Evolutionary conservation across 2,797 vertebrate species (phyloP).

Genomic region (Typhlichthys subterraneus): DNA sequence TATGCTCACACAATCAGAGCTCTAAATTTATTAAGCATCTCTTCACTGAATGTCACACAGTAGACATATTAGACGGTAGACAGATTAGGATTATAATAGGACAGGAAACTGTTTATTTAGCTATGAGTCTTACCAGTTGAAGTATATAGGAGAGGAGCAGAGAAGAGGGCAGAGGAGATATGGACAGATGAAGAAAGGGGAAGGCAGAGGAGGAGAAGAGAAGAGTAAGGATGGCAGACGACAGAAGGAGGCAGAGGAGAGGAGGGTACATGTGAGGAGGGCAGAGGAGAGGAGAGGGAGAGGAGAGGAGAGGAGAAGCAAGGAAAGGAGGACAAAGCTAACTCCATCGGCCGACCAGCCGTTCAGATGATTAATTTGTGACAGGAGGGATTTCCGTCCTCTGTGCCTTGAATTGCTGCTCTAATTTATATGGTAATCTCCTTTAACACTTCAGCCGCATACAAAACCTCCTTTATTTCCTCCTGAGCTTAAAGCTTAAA

Average conservation of each 20-base stretch:
- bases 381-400: conserved; percentile 69
- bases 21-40: too few relatives aligned
- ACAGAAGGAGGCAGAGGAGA: not conserved
- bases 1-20: too few relatives aligned
- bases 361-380: conserved; percentile 74
- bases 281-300: not conserved
- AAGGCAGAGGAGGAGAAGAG: not conserved
- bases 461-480: conserved; percentile 60
- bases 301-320: not conserved
- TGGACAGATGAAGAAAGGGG: not conserved
- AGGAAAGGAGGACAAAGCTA: conserved; percentile 22
- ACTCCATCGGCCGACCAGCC: conserved; percentile 52
- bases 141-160: conserved; percentile 7
- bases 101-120: conserved; percentile 1
- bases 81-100: conserved; percentile 5
- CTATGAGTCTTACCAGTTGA: not conserved
- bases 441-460: conserved; percentile 66
- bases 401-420: conserved; percentile 67
- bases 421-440: conserved; percentile 78
- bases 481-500: conserved; percentile 43
- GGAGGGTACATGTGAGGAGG: not conserved
- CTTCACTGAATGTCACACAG: too few relatives aligned
- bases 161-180: conserved; percentile 42
- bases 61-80: too few relatives aligned
- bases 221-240: not conserved